Conservation (phyloP, 2,113 vertebrate genomes). For the Edolisoma coerulescens region DNA sequence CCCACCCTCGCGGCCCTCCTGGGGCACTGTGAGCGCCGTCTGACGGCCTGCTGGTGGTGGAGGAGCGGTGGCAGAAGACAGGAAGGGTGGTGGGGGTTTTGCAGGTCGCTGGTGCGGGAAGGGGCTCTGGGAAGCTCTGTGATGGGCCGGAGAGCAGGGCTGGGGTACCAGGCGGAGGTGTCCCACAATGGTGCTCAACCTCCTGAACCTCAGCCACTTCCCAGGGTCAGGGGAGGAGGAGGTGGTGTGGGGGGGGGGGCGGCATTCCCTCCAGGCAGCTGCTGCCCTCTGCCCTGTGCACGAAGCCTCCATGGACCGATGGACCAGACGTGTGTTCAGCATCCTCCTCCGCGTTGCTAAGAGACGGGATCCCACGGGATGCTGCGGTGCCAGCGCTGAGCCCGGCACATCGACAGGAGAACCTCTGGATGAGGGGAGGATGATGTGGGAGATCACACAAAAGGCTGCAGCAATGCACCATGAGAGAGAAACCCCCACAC, state of each 20-base stretch:
- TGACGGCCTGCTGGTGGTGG: rapidly evolving
- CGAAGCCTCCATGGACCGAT: rapidly evolving
- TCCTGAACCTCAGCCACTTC: neutral
- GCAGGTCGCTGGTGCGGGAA: rapidly evolving
- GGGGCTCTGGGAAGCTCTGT: neutral
- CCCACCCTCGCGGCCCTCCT: rapidly evolving
- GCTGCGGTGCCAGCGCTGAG: neutral
- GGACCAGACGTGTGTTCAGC: constrained; percentile 17
- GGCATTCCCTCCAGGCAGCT: neutral
- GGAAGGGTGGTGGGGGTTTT: neutral
- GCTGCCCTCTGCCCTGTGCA: neutral
- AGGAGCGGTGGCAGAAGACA: rapidly evolving
- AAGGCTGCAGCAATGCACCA: neutral
- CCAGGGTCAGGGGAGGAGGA: neutral
- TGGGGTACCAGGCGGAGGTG: neutral
- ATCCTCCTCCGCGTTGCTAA: constrained; percentile 49
- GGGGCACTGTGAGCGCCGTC: rapidly evolving
- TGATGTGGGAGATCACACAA: neutral
- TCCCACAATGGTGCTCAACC: neutral
- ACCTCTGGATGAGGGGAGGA: neutral
- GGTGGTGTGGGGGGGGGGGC: rapidly evolving
- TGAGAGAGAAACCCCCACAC: neutral
- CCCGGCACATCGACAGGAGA: neutral
- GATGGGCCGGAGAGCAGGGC: too few relatives aligned
- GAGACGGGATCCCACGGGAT: constrained; percentile 2